phyloP scores from a whole-genome alignment of 2,888 invertebrate genomes.

The Diadegma fenestrale region DNA sequence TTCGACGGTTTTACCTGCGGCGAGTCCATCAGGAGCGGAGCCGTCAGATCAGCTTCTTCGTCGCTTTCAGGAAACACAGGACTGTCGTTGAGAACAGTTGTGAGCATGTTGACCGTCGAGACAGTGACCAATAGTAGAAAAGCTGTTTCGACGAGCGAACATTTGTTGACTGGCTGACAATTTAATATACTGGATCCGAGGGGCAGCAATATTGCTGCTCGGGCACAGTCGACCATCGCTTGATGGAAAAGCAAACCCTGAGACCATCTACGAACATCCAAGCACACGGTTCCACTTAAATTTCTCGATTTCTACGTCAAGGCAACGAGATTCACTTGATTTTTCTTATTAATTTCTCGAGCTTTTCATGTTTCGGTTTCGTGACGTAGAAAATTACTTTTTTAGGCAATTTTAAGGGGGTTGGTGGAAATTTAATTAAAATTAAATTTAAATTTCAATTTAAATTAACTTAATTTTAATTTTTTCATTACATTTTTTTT shows the following conservation, averaged over 20 bases:
- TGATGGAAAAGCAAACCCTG: constrained; percentile 94
- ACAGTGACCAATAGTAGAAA: constrained; percentile 95
- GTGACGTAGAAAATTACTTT: too few species aligned
- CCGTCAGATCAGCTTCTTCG: constrained; percentile 89
- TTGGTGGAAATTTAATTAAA: too few species aligned
- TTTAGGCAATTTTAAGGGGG: too few species aligned
- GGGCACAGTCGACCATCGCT: constrained; percentile 93
- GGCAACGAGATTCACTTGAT: too few species aligned
- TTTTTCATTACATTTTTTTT: too few species aligned
- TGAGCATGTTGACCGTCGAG: constrained; percentile 95
- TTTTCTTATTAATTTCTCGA: too few species aligned
- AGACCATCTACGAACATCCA: constrained; percentile 90
- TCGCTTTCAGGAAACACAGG: constrained; percentile 94
- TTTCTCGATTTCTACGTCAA: not conserved
- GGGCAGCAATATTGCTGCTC: constrained; percentile 92
- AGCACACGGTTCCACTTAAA: constrained; percentile 6
- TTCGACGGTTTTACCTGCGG: constrained; percentile 87
- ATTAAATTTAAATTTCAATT: too few species aligned
- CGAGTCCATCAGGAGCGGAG: constrained; percentile 93
- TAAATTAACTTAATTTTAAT: too few species aligned
- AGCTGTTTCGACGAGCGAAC: constrained; percentile 94
- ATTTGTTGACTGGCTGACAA: constrained; percentile 94
- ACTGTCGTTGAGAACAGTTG: constrained; percentile 94
- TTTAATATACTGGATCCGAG: constrained; percentile 92
- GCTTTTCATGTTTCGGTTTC: too few species aligned